Percentiles rank a stretch among this genome's conserved stretches.
Conservation (phyloP, 2,113 vertebrate genomes). For the Stegastes partitus region DNA sequence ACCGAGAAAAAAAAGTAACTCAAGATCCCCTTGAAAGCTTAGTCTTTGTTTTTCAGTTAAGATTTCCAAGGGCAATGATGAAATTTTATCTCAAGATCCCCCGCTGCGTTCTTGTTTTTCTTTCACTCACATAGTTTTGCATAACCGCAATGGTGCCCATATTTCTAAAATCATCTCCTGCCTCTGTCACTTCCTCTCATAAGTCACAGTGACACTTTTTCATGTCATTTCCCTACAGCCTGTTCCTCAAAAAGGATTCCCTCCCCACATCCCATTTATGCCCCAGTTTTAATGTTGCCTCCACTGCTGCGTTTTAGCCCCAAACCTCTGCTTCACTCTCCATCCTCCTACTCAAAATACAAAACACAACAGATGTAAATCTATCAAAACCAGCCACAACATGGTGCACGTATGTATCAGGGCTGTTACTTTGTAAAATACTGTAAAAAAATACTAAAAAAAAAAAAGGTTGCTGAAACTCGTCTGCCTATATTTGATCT, state of each 20-base stretch:
- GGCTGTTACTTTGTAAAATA: background rate
- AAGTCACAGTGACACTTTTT: conserved; percentile 48
- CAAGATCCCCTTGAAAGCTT: background rate
- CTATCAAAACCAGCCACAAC: background rate
- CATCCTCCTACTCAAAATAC: conserved; percentile 9
- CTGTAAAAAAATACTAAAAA: background rate
- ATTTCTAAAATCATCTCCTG: conserved; percentile 8
- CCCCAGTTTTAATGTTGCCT: conserved; percentile 21
- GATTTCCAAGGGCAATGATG: conserved; percentile 8
- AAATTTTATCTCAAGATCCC: background rate
- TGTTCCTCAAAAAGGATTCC: conserved; percentile 43
- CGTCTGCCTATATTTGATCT: background rate
- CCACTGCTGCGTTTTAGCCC: conserved; percentile 6
- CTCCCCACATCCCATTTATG: conserved; percentile 17
- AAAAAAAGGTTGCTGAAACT: background rate
- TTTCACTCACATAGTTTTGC: conserved; percentile 14
- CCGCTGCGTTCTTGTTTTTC: background rate
- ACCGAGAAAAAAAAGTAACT: too few species aligned
- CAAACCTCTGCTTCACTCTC: conserved; percentile 14
- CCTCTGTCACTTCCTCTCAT: conserved; percentile 26
- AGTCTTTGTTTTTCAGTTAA: background rate
- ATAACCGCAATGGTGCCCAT: background rate
- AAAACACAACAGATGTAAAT: conserved; percentile 13
- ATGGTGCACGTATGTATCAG: background rate
- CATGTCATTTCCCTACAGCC: conserved; percentile 48